A percentile compares a stretch with the other conserved stretches of the same genome.
These are phyloP conservation scores for Pseudotriccus pelzelni DNA, from an alignment of 2,797 vertebrate species.

Conservation along the genomic window DNA sequence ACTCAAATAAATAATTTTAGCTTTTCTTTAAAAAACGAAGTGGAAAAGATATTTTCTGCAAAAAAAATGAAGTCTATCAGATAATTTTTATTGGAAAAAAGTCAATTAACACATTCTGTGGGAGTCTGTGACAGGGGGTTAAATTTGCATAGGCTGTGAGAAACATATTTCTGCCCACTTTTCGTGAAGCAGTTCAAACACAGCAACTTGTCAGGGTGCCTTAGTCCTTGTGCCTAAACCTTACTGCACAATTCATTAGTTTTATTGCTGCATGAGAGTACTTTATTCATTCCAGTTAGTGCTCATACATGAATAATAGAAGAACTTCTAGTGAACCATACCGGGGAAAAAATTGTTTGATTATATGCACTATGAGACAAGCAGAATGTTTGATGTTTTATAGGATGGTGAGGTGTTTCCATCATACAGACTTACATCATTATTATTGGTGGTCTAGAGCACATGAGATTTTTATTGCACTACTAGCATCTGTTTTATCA, in stretches of 20 bases:
- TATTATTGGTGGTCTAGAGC: neutral
- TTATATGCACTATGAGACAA: neutral
- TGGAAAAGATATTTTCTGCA: neutral
- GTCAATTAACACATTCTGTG: neutral
- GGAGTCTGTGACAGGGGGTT: neutral
- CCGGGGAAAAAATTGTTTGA: neutral
- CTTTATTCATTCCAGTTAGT: constrained; percentile 12
- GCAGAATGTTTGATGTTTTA: neutral
- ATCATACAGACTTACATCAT: neutral
- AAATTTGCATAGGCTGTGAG: neutral
- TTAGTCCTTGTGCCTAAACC: neutral
- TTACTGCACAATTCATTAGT: neutral
- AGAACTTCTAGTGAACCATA: neutral
- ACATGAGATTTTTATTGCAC: neutral
- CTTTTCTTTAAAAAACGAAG: neutral
- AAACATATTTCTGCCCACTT: neutral
- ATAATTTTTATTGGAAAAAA: neutral
- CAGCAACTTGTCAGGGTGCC: neutral
- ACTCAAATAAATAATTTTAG: neutral
- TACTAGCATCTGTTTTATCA: neutral
- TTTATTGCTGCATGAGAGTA: neutral
- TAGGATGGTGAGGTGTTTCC: neutral
- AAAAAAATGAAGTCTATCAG: too few species aligned
- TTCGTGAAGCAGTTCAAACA: neutral
- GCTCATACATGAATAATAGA: neutral